Base-by-base conservation (phyloP, 2,888 invertebrate species). In the Platynereis dumerilii region DNA sequence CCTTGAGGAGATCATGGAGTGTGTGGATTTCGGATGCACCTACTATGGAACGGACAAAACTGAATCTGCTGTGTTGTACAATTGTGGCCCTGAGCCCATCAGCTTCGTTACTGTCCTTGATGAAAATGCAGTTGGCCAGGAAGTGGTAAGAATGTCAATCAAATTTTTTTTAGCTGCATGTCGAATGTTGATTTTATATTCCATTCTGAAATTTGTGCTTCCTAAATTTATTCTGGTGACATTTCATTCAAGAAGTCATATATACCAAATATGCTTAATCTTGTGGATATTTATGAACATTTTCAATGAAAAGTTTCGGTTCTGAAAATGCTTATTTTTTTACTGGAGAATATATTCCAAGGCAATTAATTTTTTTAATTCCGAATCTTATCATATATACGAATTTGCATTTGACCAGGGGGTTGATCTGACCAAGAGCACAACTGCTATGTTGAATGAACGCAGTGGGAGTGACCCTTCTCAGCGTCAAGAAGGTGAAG, bases 11-110 rank as follows among this genome's bases (percentile, higher is more conserved):
- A 70, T 68, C n/a, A 48, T 83, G 22, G 70, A 75, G 22, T 81
- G 81, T 73, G 70, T 84, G 22, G 67, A 73, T 64, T 84, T 84
- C 76, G 83, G 83, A 2, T 71, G 77, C 39, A 77, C 82, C 0
- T 84, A 83, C 71, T 84, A 84, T 66, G 83, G 83, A 29, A 81
- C 82, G 2, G 83, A 84, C 71, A 72, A 71, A 45, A 81, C 81
- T 26, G 77, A 81, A 63, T 75, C 76, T 63, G 82, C 81, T 17
- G 60, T 82, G 5, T 69, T 84, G 29, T 81, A 70, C 66, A 84
- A 84, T 72, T 81, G 82, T 67, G 77, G 83, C 1, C 83, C 83
- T 28, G 82, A 82, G 67, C 74, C 79, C 17, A 74, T 81, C 64
- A 79, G 77, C 67, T 84, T 83, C 77, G 82, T 83, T 12, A 78